Evolutionary conservation across 2,797 vertebrate species (phyloP).

Genomic region (Leucoraja ocellata): DNA sequence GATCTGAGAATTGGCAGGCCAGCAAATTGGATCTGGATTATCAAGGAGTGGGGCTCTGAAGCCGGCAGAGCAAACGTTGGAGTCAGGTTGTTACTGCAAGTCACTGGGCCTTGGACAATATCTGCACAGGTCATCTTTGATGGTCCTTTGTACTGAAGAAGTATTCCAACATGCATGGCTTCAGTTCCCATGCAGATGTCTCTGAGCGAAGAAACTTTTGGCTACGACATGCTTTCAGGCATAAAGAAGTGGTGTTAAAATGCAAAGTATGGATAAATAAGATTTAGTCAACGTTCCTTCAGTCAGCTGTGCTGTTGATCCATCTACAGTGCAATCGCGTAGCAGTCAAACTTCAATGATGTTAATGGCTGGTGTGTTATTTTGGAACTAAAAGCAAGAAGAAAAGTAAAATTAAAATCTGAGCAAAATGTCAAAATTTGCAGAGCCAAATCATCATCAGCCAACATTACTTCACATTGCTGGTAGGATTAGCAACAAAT

Average conservation of each 20-base stretch:
- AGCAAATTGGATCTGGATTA: neutral
- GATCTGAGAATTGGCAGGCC: neutral
- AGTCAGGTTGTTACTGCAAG: neutral
- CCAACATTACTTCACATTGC: neutral
- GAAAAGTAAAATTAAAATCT: neutral
- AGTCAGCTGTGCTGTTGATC: constrained; percentile 8
- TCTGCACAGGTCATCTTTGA: neutral
- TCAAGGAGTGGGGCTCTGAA: neutral
- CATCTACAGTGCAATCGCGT: neutral
- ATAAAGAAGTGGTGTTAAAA: constrained; percentile 15
- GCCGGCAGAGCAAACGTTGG: neutral
- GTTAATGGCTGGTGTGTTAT: constrained; percentile 87
- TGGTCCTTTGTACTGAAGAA: constrained; percentile 20
- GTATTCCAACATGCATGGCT: constrained; percentile 5
- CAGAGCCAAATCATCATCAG: neutral
- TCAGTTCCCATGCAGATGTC: constrained; percentile 27
- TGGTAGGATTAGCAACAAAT: neutral
- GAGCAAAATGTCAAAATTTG: constrained; percentile 38
- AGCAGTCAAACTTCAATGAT: constrained; percentile 82
- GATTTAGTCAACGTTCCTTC: constrained; percentile 13
- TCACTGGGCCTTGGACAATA: neutral
- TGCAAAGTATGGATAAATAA: constrained; percentile 33
- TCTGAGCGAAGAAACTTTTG: constrained; percentile 11
- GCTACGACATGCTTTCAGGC: constrained; percentile 25
- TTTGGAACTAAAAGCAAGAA: constrained; percentile 66